These are phyloP conservation scores for Enoplosus armatus DNA, from an alignment of 2,797 vertebrate genomes.

Conservation along the genomic window DNA sequence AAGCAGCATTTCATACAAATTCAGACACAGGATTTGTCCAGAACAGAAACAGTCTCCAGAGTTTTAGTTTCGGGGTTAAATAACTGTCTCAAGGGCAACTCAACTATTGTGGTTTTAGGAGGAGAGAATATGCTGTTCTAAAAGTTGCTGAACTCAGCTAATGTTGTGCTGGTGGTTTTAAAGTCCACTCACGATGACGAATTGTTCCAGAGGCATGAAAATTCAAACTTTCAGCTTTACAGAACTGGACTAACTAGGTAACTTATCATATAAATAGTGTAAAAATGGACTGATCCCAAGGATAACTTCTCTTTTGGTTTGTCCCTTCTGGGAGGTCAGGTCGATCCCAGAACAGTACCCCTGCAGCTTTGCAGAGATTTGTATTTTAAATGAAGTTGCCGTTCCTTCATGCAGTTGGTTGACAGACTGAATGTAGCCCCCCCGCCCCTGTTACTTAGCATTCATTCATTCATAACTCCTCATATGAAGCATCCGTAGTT, in stretches of 20 bases:
- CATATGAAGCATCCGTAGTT: background rate
- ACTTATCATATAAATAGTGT: background rate
- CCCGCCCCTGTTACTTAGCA: background rate
- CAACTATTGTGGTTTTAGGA: conserved; percentile 41
- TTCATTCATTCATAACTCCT: background rate
- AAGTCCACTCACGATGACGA: conserved; percentile 36
- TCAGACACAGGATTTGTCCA: background rate
- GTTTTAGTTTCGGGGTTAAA: conserved; percentile 20
- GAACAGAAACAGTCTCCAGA: background rate
- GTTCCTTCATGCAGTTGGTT: background rate
- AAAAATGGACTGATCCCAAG: background rate
- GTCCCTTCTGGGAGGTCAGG: background rate
- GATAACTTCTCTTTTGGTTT: background rate
- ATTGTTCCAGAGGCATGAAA: conserved; percentile 26
- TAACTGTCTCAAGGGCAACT: conserved; percentile 33
- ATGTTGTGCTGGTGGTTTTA: conserved; percentile 27
- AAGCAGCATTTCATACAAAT: background rate
- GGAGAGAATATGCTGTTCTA: conserved; percentile 9
- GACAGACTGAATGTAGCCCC: background rate
- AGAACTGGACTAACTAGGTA: background rate
- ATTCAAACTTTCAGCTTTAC: background rate
- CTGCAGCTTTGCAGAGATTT: background rate
- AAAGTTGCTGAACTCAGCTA: conserved; percentile 43
- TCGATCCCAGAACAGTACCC: background rate
- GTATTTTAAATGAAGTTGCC: background rate